Conservation (phyloP, 2,888 invertebrate species). For the Drosophila subsilvestris region DNA sequence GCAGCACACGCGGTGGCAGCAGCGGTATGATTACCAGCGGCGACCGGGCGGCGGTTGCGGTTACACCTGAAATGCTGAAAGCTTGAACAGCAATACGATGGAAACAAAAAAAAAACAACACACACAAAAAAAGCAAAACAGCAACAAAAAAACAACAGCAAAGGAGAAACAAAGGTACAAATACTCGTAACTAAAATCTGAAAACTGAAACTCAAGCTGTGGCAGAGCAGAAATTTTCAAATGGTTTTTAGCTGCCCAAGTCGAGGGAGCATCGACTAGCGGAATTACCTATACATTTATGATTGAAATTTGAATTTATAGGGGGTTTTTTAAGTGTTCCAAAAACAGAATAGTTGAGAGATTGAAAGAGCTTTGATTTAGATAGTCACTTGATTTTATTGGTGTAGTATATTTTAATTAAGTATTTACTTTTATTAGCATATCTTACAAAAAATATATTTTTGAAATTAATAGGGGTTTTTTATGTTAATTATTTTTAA, state of each 20-base stretch:
- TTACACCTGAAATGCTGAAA: slow-evolving; percentile 32
- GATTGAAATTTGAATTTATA: background rate
- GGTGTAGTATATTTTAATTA: too few relatives aligned
- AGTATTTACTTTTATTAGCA: too few relatives aligned
- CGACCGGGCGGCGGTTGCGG: slow-evolving; percentile 36
- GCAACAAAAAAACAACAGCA: background rate
- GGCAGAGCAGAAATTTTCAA: slow-evolving; percentile 2
- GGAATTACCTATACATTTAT: background rate
- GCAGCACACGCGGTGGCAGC: slow-evolving; percentile 67
- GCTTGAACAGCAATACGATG: background rate
- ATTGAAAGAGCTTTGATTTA: too few relatives aligned
- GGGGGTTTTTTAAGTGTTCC: too few relatives aligned
- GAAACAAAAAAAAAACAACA: slow-evolving; percentile 3
- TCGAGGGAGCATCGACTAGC: background rate
- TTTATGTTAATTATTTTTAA: too few relatives aligned
- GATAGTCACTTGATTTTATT: too few relatives aligned
- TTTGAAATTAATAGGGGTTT: too few relatives aligned
- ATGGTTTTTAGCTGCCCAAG: background rate
- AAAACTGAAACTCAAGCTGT: background rate
- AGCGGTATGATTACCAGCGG: background rate
- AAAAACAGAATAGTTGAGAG: too few relatives aligned
- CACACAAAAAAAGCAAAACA: slow-evolving; percentile 8
- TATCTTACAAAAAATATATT: too few relatives aligned
- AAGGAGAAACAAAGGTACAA: background rate
- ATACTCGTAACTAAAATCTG: background rate